These are phyloP conservation scores for Tetropium fuscum DNA, from an alignment of 2,888 invertebrate genomes.

Conservation along the genomic window DNA sequence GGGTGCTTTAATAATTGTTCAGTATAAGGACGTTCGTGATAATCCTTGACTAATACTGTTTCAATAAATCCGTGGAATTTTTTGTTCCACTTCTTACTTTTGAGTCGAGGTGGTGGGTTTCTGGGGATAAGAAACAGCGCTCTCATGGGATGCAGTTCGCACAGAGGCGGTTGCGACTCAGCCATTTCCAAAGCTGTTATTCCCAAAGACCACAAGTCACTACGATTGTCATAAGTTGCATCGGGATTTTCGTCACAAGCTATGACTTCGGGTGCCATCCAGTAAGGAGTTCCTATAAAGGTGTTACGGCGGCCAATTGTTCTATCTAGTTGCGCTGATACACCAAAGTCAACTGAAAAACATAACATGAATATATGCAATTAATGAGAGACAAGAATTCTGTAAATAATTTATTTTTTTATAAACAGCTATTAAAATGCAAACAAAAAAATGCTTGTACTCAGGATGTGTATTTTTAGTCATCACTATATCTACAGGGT, in stretches of 20 bases:
- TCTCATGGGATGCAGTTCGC: constrained; percentile 99
- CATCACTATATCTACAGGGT: too few species aligned
- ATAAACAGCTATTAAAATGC: too few species aligned
- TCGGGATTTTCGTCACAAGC: constrained; percentile 99
- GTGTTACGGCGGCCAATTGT: constrained; percentile 99
- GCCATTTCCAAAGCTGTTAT: constrained; percentile 99
- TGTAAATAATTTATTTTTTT: too few species aligned
- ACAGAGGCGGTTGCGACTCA: constrained; percentile 98
- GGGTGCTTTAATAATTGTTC: constrained; percentile 97
- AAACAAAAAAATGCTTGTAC: too few species aligned
- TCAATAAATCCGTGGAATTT: constrained; percentile 98
- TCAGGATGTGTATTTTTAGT: too few species aligned
- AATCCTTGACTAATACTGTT: constrained; percentile 96
- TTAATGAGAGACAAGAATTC: too few species aligned
- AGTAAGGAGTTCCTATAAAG: constrained; percentile 98
- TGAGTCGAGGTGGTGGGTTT: constrained; percentile 96
- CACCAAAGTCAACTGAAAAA: constrained; percentile 95
- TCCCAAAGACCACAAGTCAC: constrained; percentile 91
- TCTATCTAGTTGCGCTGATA: constrained; percentile 98
- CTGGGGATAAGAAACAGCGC: constrained; percentile 99
- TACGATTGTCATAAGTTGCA: constrained; percentile 98
- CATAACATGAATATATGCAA: too few species aligned
- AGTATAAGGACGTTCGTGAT: constrained; percentile 98
- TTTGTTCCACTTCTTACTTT: constrained; percentile 98
- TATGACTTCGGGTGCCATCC: constrained; percentile 99